A percentile compares a stretch with the other conserved stretches of the same genome.
Conservation (phyloP, 2,888 invertebrate genomes). For the Caenorhabditis becei region DNA sequence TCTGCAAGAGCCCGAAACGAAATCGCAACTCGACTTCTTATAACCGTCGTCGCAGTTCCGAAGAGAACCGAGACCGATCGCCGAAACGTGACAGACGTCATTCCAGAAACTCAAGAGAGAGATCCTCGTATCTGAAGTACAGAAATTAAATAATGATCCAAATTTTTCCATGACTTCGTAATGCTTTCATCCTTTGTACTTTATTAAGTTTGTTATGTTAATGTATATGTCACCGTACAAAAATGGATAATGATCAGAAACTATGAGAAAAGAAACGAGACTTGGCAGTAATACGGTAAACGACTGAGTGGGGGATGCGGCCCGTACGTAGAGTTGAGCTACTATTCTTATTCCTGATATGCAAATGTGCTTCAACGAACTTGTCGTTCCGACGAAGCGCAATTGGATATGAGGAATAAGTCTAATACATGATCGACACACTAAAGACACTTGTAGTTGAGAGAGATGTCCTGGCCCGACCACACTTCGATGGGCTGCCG, state of each 20-base stretch:
- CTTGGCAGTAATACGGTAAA: conserved; percentile 18
- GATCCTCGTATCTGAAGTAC: conserved; percentile 2
- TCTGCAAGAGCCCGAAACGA: not conserved
- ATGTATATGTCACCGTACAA: conserved; percentile 43
- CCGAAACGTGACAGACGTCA: not conserved
- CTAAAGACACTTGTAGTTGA: conserved; percentile 60
- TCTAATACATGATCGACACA: too few species aligned
- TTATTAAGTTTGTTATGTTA: conserved; percentile 25
- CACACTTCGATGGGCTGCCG: conserved; percentile 46
- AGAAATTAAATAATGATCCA: not conserved
- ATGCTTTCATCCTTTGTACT: not conserved
- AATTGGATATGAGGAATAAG: too few species aligned
- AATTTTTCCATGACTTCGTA: not conserved
- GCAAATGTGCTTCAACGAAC: too few species aligned
- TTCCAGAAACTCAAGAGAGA: not conserved
- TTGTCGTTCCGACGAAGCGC: too few species aligned
- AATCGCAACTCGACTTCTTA: not conserved
- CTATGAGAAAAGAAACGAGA: conserved; percentile 1
- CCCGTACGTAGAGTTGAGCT: conserved; percentile 27
- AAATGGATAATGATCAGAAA: conserved; percentile 14
- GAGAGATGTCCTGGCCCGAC: conserved; percentile 40
- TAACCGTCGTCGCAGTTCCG: conserved; percentile 20
- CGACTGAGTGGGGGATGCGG: conserved; percentile 24
- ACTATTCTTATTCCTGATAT: too few species aligned
- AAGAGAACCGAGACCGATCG: conserved; percentile 16